These are phyloP conservation scores for Pseudopleuronectes americanus DNA, from an alignment of 2,797 vertebrate species.

Conservation along the genomic window DNA sequence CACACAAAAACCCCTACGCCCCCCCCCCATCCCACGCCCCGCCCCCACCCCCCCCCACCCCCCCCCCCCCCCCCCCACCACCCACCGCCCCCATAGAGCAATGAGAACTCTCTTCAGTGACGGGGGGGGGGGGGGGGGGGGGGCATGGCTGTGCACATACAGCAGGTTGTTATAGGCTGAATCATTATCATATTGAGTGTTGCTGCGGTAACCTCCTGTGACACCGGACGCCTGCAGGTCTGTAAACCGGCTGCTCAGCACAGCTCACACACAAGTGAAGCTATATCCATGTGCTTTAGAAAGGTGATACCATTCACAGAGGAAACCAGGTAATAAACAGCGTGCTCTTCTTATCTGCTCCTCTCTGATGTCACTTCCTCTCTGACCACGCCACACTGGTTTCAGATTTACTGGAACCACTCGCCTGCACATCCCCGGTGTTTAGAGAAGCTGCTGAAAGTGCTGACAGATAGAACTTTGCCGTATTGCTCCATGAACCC, in stretches of 20 bases:
- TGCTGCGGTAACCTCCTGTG: slow-evolving; percentile 29
- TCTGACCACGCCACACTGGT: too few species aligned
- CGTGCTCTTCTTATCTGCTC: background rate
- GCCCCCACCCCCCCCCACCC: too few species aligned
- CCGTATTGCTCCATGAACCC: background rate
- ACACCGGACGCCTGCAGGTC: slow-evolving; percentile 27
- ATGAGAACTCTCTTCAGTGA: slow-evolving; percentile 41
- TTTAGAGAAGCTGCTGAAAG: slow-evolving; percentile 29
- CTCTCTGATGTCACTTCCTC: background rate
- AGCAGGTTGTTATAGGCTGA: background rate
- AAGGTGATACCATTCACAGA: background rate
- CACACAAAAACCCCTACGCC: too few species aligned
- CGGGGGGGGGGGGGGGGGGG: too few species aligned
- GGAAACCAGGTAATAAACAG: too few species aligned
- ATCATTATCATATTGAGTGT: slow-evolving; percentile 30
- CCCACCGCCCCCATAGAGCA: too few species aligned
- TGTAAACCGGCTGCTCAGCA: background rate
- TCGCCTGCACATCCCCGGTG: background rate
- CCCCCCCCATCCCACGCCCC: too few species aligned
- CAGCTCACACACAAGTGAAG: background rate
- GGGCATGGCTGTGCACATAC: background rate
- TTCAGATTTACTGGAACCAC: too few species aligned
- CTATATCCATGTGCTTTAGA: slow-evolving; percentile 7
- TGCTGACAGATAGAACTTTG: slow-evolving; percentile 41
- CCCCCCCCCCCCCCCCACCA: too few species aligned